phyloP scores from a whole-genome alignment of 2,113 vertebrate genomes.

The Equus przewalskii region DNA sequence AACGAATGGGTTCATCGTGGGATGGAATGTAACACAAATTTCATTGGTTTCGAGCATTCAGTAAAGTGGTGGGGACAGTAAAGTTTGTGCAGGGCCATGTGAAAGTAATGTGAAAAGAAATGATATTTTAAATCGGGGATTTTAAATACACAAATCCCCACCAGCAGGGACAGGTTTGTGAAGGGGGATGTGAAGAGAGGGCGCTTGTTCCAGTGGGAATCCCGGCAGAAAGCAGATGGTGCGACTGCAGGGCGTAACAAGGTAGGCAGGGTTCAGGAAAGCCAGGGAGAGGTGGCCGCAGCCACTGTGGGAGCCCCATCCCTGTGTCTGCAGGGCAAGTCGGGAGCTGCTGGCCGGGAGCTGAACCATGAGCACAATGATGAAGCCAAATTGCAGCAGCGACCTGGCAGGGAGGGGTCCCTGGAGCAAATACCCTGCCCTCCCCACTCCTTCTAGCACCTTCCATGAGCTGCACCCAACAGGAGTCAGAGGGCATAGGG shows the following conservation, averaged over 20 bases:
- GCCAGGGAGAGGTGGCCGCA: accelerated
- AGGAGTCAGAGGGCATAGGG: background rate
- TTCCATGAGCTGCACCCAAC: background rate
- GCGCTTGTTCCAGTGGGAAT: background rate
- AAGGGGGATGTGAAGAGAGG: accelerated
- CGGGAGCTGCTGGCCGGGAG: background rate
- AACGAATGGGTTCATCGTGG: accelerated
- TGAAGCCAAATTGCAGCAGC: too few species aligned
- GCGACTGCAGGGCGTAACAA: too few species aligned
- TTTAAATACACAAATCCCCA: too few species aligned
- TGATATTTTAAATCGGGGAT: too few species aligned
- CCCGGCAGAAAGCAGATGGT: background rate
- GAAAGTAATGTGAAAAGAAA: background rate
- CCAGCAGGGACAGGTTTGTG: accelerated
- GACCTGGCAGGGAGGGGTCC: background rate
- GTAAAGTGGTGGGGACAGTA: background rate
- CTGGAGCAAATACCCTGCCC: background rate
- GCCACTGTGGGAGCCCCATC: accelerated
- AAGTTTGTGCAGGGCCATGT: too few species aligned
- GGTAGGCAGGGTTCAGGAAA: background rate
- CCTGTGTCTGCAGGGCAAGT: background rate
- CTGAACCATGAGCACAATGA: background rate
- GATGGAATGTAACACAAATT: accelerated
- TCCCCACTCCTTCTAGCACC: background rate
- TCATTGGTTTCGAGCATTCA: background rate